Conservation (phyloP, 2,888 invertebrate species). For the Phaonia tiefii region DNA sequence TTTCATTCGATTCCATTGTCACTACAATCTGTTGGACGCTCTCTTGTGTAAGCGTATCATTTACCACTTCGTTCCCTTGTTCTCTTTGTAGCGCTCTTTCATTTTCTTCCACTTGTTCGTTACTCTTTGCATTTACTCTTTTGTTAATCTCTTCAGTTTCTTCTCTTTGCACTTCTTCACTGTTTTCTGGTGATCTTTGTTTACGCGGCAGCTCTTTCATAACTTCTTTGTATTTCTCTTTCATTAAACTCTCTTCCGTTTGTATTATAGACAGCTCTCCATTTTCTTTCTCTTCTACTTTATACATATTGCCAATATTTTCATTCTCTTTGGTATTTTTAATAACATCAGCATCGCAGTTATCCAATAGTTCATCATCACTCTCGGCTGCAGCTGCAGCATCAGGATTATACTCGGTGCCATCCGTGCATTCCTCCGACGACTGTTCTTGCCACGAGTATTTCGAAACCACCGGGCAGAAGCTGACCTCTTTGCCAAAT, state of each 20-base stretch:
- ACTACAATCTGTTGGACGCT: background rate
- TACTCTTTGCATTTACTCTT: slow-evolving; percentile 45
- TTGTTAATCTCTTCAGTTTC: slow-evolving; percentile 19
- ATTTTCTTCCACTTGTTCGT: slow-evolving; percentile 21
- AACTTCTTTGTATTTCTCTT: slow-evolving; percentile 28
- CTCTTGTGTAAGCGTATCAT: background rate
- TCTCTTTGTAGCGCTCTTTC: slow-evolving; percentile 22
- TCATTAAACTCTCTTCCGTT: slow-evolving; percentile 53
- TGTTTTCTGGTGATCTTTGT: background rate
- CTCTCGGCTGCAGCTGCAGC: slow-evolving; percentile 65
- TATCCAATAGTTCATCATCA: slow-evolving; percentile 72
- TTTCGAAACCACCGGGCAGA: slow-evolving; percentile 90
- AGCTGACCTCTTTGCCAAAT: slow-evolving; percentile 85
- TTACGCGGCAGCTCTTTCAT: slow-evolving; percentile 6
- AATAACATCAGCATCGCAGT: slow-evolving; percentile 75
- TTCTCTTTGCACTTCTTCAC: slow-evolving; percentile 10
- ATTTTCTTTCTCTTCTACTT: slow-evolving; percentile 66
- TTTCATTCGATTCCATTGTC: slow-evolving; percentile 11
- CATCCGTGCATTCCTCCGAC: slow-evolving; percentile 78
- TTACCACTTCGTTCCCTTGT: slow-evolving; percentile 31
- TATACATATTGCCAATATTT: slow-evolving; percentile 71
- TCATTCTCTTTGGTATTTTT: slow-evolving; percentile 77
- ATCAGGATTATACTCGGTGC: background rate
- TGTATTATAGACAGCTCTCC: slow-evolving; percentile 48
- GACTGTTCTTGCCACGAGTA: slow-evolving; percentile 88